These are phyloP conservation scores for Drosophila ustulata DNA, from an alignment of 2,888 invertebrate species.

Conservation along the genomic window DNA sequence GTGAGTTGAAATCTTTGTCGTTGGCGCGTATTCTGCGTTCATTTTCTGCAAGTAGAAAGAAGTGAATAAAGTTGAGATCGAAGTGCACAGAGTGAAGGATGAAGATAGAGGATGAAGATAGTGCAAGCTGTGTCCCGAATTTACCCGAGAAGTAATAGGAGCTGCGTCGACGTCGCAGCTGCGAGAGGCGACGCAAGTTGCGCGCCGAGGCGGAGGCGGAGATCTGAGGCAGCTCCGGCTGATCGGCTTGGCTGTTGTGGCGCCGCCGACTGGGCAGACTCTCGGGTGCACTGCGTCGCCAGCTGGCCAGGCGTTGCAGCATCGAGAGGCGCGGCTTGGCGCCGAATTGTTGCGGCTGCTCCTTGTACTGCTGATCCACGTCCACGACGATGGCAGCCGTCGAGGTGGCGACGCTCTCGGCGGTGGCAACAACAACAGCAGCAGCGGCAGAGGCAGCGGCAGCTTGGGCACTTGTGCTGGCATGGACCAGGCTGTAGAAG, in stretches of 20 bases:
- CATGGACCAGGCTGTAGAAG: slow-evolving; percentile 74
- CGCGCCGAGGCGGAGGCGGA: slow-evolving; percentile 61
- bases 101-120: no score
- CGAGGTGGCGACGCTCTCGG: no score
- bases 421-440: not conserved
- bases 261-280: slow-evolving; percentile 46
- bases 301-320: slow-evolving; percentile 53
- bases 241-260: slow-evolving; percentile 44
- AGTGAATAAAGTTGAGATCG: not conserved
- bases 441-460: slow-evolving; percentile 3
- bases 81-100: no score
- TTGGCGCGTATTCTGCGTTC: slow-evolving; percentile 98
- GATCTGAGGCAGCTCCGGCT: slow-evolving; percentile 49
- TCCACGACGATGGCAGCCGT: slow-evolving; percentile 5
- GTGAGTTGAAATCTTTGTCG: slow-evolving; percentile 97
- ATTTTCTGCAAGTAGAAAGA: slow-evolving; percentile 89
- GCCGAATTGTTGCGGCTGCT: slow-evolving; percentile 38
- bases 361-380: slow-evolving; percentile 54
- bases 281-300: slow-evolving; percentile 53
- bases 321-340: slow-evolving; percentile 40
- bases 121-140: slow-evolving; percentile 2
- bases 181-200: slow-evolving; percentile 80
- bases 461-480: slow-evolving; percentile 2
- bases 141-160: slow-evolving; percentile 85
- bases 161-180: slow-evolving; percentile 82